These are phyloP conservation scores for Mus minutoides DNA, from an alignment of 2,797 vertebrate genomes.

Conservation along the genomic window DNA sequence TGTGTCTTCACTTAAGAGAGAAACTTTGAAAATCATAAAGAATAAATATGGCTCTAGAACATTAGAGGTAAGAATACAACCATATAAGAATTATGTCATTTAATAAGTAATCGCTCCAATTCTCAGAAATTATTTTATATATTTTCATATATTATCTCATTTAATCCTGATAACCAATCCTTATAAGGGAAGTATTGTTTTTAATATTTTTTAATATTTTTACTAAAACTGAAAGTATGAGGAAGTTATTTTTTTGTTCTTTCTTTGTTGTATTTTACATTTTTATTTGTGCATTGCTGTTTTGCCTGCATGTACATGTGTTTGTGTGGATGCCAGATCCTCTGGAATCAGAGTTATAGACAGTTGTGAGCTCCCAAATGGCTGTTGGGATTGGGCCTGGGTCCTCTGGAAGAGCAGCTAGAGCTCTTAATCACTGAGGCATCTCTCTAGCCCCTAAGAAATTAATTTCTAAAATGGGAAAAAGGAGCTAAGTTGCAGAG, in stretches of 20 bases:
- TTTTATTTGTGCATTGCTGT: background rate
- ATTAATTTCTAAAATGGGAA: background rate
- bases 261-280: background rate
- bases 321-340: background rate
- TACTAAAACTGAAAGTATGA: background rate
- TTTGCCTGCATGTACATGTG: background rate
- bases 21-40: background rate
- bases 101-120: conserved; percentile 34
- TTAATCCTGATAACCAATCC: background rate
- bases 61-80: background rate
- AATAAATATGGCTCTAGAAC: background rate
- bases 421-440: background rate
- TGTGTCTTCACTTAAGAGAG: background rate
- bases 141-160: background rate
- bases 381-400: background rate
- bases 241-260: background rate
- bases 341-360: background rate
- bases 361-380: background rate
- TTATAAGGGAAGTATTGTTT: background rate
- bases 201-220: conserved; percentile 9
- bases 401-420: background rate
- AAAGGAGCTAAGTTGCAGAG: background rate
- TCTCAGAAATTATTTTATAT: background rate
- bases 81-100: conserved; percentile 30
- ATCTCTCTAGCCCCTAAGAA: background rate